phyloP scores from a whole-genome alignment of 2,888 invertebrate genomes.

The Polymixis flavicincta region DNA sequence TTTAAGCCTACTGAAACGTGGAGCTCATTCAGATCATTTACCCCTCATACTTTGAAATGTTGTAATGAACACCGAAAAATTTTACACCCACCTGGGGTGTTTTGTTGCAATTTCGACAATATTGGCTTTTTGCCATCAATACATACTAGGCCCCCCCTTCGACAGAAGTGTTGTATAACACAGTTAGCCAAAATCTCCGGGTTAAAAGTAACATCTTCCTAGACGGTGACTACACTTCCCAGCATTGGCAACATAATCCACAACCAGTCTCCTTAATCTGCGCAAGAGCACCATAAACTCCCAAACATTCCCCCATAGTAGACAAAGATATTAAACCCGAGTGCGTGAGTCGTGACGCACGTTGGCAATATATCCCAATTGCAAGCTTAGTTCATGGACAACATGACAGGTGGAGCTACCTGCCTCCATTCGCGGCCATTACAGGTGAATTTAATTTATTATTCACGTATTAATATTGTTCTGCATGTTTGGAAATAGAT shows the following conservation, averaged over 20 bases:
- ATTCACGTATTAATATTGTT: constrained; percentile 40
- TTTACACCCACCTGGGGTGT: too few species aligned
- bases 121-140: too few species aligned
- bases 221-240: neutral
- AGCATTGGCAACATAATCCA: neutral
- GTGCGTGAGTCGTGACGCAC: constrained; percentile 52
- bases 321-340: constrained; percentile 40
- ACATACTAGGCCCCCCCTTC: too few species aligned
- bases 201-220: neutral
- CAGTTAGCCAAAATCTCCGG: too few species aligned
- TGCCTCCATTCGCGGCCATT: constrained; percentile 31
- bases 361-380: constrained; percentile 45
- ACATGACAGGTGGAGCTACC: constrained; percentile 61
- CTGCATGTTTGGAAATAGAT: constrained; percentile 15
- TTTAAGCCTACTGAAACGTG: too few species aligned
- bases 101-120: too few species aligned
- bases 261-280: neutral
- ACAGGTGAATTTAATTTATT: constrained; percentile 48
- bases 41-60: too few species aligned
- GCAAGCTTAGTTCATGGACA: constrained; percentile 42
- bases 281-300: constrained; percentile 12
- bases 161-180: too few species aligned
- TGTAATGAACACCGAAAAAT: neutral
- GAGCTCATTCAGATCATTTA: too few species aligned
- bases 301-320: constrained; percentile 13